Evolutionary conservation across 53 echinoderm and acorn worm species (phyloP).

Genomic region (Luidia sarsii): DNA sequence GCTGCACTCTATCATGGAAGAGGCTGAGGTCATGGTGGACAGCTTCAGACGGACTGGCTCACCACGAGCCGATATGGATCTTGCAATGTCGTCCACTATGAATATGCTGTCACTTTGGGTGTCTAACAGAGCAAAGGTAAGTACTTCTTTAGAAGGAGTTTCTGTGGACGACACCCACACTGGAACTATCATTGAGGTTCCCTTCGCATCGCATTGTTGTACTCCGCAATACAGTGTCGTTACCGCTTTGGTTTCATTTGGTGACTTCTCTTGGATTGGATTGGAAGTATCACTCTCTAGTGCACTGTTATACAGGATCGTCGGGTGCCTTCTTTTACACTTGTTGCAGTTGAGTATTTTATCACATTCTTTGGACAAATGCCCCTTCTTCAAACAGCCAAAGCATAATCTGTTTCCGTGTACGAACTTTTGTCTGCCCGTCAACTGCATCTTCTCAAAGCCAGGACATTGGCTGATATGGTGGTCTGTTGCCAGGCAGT

Average conservation of each 20-base stretch:
- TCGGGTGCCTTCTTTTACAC: slow-evolving; percentile 19
- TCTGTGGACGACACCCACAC: slow-evolving; percentile 62
- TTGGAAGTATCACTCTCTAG: background rate
- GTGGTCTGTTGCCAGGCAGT: background rate
- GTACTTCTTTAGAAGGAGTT: slow-evolving; percentile 50
- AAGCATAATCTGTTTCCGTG: slow-evolving; percentile 19
- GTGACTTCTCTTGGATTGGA: background rate
- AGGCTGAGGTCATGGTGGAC: slow-evolving; percentile 68
- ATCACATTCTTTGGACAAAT: background rate
- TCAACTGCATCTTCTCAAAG: background rate
- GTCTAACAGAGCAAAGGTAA: slow-evolving; percentile 61
- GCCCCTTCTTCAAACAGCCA: slow-evolving; percentile 23
- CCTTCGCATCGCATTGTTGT: background rate
- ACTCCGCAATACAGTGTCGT: background rate
- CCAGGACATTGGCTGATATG: background rate
- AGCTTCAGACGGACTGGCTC: slow-evolving; percentile 35
- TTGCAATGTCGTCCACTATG: slow-evolving; percentile 47
- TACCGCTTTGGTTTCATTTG: background rate
- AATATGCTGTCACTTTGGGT: slow-evolving; percentile 62
- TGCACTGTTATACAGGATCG: background rate
- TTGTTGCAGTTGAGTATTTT: background rate
- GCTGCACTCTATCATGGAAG: slow-evolving; percentile 48
- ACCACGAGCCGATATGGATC: slow-evolving; percentile 6
- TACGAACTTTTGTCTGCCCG: background rate
- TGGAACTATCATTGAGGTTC: slow-evolving; percentile 74